A percentile compares a stretch with the other conserved stretches of the same genome.
Conservation (phyloP, 1,140 invertebrate genomes). For the Dysdera silvatica region DNA sequence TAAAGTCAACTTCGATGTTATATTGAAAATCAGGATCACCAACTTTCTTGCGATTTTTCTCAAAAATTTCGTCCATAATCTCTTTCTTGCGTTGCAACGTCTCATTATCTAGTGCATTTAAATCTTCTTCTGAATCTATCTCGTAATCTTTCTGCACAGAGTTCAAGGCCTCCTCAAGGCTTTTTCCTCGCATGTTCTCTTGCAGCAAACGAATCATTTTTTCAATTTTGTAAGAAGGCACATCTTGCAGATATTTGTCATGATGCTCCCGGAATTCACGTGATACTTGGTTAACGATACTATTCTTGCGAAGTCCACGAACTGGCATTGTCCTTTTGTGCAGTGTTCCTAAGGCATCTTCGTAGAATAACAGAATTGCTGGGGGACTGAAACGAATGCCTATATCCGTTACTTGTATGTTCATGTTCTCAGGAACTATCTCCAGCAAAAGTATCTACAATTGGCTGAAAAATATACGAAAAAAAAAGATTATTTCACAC, state of each 20-base stretch:
- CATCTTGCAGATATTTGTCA: conserved; percentile 35
- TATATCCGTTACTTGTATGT: too few species aligned
- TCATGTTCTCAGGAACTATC: too few species aligned
- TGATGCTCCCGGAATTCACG: conserved; percentile 39
- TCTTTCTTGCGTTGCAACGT: conserved; percentile 46
- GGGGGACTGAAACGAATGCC: conserved; percentile 44
- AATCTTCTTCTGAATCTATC: conserved; percentile 47
- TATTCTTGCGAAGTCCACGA: conserved; percentile 40
- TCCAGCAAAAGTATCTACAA: too few species aligned
- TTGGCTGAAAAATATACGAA: too few species aligned
- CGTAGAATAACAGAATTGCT: conserved; percentile 41
- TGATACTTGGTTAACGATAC: conserved; percentile 35
- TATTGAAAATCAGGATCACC: conserved; percentile 47
- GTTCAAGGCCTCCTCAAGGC: conserved; percentile 22
- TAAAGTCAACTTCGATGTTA: conserved; percentile 45
- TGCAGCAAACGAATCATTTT: conserved; percentile 35
- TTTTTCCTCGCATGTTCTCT: conserved; percentile 38
- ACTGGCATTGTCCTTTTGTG: conserved; percentile 43
- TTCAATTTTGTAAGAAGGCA: conserved; percentile 35
- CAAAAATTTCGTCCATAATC: conserved; percentile 46
- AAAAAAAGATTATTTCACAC: too few species aligned
- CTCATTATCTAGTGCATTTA: conserved; percentile 47
- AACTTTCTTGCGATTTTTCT: conserved; percentile 44
- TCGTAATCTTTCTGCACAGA: conserved; percentile 36
- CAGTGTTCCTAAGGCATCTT: conserved; percentile 35